Evolutionary conservation across 2,113 vertebrate species (phyloP).

Genomic region (Anas platyrhynchos): DNA sequence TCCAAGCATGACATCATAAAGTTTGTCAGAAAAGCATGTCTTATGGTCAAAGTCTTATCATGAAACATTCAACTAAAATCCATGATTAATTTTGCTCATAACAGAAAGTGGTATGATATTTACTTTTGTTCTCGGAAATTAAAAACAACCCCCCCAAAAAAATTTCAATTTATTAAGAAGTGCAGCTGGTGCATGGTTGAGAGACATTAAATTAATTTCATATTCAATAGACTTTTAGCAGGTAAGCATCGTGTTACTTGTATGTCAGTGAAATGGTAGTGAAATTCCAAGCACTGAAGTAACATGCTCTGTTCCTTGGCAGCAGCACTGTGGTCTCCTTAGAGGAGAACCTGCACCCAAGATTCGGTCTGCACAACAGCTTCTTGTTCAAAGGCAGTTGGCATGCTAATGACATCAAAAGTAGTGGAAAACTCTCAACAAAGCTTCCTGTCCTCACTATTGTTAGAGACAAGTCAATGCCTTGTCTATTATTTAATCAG

Average conservation of each 20-base stretch:
- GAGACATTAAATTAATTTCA: neutral
- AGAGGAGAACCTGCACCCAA: neutral
- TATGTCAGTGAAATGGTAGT: neutral
- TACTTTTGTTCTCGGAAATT: neutral
- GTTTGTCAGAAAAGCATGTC: neutral
- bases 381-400: neutral
- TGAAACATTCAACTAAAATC: neutral
- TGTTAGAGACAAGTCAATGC: neutral
- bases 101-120: neutral
- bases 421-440: neutral
- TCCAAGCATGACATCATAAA: neutral
- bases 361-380: neutral
- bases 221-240: neutral
- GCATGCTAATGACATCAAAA: neutral
- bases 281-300: neutral
- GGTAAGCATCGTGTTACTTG: neutral
- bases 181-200: neutral
- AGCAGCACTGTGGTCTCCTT: neutral
- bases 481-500: neutral
- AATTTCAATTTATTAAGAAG: neutral
- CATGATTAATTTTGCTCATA: neutral
- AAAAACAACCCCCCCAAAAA: neutral
- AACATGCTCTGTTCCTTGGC: neutral
- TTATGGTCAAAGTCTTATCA: neutral
- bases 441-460: fast-evolving